Evolutionary conservation across 2,113 vertebrate species (phyloP).

Genomic region (Oncorhynchus keta): DNA sequence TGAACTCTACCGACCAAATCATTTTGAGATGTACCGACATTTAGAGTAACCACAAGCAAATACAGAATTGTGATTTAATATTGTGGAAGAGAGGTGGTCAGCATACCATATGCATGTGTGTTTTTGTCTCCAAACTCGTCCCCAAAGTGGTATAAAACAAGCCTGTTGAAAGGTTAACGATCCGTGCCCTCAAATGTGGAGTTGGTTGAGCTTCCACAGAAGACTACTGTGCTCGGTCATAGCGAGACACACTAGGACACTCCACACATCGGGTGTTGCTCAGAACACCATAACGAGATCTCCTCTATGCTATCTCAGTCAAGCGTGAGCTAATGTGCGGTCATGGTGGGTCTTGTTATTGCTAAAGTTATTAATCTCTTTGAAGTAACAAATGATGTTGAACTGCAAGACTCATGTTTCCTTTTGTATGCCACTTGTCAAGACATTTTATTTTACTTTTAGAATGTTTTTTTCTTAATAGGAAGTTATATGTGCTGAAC

Average conservation of each 20-base stretch:
- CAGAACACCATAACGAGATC: conserved; percentile 35
- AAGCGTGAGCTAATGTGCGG: conserved; percentile 51
- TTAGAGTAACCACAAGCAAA: conserved; percentile 47
- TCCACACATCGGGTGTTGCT: conserved; percentile 25
- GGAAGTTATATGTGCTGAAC: no score
- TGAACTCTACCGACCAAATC: conserved; percentile 6
- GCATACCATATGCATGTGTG: conserved; percentile 18
- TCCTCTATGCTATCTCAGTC: conserved; percentile 52
- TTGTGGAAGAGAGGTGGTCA: not conserved
- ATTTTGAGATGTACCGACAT: conserved; percentile 23
- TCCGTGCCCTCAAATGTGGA: conserved; percentile 33
- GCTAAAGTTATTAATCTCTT: conserved; percentile 57
- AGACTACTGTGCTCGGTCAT: conserved; percentile 41
- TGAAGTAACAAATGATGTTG: conserved; percentile 42
- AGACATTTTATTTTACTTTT: conserved; percentile 18
- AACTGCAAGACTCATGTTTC: conserved; percentile 36
- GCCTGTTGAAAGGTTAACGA: conserved; percentile 60
- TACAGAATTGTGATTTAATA: conserved; percentile 40
- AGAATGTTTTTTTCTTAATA: no score
- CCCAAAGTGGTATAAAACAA: conserved; percentile 55
- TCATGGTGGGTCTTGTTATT: conserved; percentile 39
- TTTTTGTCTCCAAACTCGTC: conserved; percentile 5
- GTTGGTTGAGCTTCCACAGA: conserved; percentile 31
- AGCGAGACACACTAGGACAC: conserved; percentile 22
- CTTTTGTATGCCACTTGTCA: conserved; percentile 40